Evolutionary conservation across 2,113 vertebrate genomes (phyloP).

Genomic region (Anoplopoma fimbria): DNA sequence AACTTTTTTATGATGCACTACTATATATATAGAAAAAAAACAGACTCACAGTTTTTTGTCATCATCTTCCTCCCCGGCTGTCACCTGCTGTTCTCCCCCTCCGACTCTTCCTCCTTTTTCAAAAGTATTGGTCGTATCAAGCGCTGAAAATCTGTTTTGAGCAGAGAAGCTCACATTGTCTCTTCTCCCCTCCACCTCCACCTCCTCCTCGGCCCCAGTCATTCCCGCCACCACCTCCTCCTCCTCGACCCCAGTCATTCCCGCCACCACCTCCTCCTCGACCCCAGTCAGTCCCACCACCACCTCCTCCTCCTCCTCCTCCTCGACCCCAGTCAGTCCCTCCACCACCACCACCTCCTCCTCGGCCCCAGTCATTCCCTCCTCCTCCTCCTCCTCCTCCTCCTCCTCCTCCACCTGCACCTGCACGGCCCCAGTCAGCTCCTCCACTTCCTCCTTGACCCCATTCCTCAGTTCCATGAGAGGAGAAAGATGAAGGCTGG

Average conservation of each 20-base stretch:
- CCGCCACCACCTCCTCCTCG: conserved; percentile 73
- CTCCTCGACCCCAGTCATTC: conserved; percentile 35
- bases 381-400: conserved; percentile 75
- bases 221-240: conserved; percentile 54
- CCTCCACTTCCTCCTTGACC: conserved; percentile 51
- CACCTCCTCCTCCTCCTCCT: not conserved
- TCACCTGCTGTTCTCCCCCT: conserved; percentile 70
- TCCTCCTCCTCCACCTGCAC: not conserved
- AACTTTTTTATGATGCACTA: not conserved
- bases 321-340: conserved; percentile 42
- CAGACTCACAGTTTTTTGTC: conserved; percentile 88
- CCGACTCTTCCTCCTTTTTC: conserved; percentile 64
- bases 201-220: conserved; percentile 44
- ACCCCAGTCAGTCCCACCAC: conserved; percentile 61
- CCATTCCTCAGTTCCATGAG: conserved; percentile 57
- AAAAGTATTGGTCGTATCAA: conserved; percentile 66
- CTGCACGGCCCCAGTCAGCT: conserved; percentile 46
- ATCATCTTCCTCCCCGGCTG: conserved; percentile 82
- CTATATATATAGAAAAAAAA: not conserved
- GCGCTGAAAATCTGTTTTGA: conserved; percentile 86
- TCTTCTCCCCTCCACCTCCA: conserved; percentile 54
- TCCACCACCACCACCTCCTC: conserved; percentile 32
- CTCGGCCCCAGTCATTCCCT: conserved; percentile 37
- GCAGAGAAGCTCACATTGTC: conserved; percentile 76
- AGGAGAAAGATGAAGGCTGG: conserved; percentile 88